Conservation (phyloP, 2,797 vertebrate species). For the Potorous gilbertii region DNA sequence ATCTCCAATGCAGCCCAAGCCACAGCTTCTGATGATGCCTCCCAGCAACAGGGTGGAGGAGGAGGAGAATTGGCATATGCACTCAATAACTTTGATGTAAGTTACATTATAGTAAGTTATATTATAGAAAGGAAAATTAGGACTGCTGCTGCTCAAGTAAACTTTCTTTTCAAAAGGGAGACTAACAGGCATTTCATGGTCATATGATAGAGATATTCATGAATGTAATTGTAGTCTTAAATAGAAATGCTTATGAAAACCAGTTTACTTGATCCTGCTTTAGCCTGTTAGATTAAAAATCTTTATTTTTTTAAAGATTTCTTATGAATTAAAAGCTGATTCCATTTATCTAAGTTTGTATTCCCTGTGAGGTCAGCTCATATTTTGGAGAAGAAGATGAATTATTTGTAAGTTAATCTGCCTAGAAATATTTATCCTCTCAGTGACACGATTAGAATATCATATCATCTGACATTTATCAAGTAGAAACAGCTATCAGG, state of each 20-base stretch:
- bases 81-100: conserved; percentile 99
- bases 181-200: background rate
- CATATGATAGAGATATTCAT: background rate
- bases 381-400: conserved; percentile 40
- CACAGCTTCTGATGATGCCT: conserved; percentile 90
- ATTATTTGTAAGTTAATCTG: conserved; percentile 49
- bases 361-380: conserved; percentile 38
- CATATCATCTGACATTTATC: conserved; percentile 25
- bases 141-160: conserved; percentile 11
- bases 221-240: conserved; percentile 46
- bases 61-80: conserved; percentile 98
- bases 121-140: conserved; percentile 36
- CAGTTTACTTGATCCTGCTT: conserved; percentile 44
- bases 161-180: background rate
- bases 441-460: conserved; percentile 30
- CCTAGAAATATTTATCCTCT: conserved; percentile 11
- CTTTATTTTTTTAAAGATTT: conserved; percentile 18
- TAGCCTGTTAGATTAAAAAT: conserved; percentile 29
- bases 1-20: conserved; percentile 99
- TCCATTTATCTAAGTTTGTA: conserved; percentile 51
- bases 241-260: conserved; percentile 50
- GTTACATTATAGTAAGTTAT: too few relatives aligned
- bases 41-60: conserved; percentile 90
- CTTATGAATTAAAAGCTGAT: conserved; percentile 44
- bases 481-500: conserved; percentile 37